Evolutionary conservation across 1,140 invertebrate genomes (phyloP), one percentile per base, ranked within the genome.

Genomic region (Drosophila miranda): DNA sequence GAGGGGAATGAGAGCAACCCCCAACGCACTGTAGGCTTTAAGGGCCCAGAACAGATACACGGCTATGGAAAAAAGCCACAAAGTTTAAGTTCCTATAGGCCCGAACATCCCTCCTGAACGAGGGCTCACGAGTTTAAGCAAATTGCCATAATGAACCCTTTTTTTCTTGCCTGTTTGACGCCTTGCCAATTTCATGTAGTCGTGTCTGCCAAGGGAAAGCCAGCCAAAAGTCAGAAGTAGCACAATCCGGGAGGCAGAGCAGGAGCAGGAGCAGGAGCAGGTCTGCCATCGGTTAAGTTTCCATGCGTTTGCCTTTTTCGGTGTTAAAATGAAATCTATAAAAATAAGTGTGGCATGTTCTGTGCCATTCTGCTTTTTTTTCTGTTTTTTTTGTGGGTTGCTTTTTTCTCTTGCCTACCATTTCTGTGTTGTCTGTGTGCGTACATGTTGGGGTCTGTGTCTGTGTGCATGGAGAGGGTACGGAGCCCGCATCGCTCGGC

Each of bases 241-340:
- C 30, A 57, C 56, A 71, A 59, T 57, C 61, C 49, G 71, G 66
- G 70, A 50, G 74, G 49, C 45, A 48, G 23, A 6, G n/a, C 2
- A 7, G 23, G 11, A 5, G 48, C 2, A 7, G 23, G 11, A 5
- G 48, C 16, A 8, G n/a, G 19, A 8, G 16, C 14, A 43, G 63
- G 41, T 4, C 53, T 16, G 45, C 21, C 50, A 56, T 63, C 63
- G 61, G 62, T 72, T 72, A 60, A 77, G 79, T 68, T 81, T 71
- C 69, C 82, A 87, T 87, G 82, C 82, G 82, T 87, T 84, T 88
- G 82, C 82, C 82, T 87, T 87, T 75, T 87, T 87, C 82, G 82
- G 78, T 86, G 82, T 87, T 87, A 87, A 87, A 87, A 87, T 87
- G 82, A 87, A 87, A 87, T 87, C 82, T 87, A 87, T 87, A 87